Evolutionary conservation across 2,113 vertebrate genomes (phyloP).

Genomic region (Erinaceus europaeus): DNA sequence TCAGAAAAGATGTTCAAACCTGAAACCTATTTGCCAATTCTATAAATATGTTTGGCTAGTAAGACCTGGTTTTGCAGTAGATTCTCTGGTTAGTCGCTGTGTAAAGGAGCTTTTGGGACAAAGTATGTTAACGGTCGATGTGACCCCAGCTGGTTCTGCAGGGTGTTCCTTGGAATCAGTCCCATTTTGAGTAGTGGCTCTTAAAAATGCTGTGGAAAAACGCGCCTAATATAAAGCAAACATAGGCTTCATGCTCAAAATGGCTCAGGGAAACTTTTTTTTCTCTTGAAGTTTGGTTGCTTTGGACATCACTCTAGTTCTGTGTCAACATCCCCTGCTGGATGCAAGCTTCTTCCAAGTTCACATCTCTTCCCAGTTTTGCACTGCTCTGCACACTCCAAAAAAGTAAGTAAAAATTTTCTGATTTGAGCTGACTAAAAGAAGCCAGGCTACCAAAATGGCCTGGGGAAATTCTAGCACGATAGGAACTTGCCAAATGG

Average conservation of each 20-base stretch:
- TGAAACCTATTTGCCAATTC: constrained; percentile 61
- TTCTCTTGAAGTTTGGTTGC: neutral
- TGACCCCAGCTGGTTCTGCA: constrained; percentile 3
- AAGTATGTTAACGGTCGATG: constrained; percentile 44
- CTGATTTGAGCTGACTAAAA: neutral
- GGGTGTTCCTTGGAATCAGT: neutral
- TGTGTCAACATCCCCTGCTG: neutral
- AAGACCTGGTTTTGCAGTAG: constrained; percentile 50
- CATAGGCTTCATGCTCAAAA: neutral
- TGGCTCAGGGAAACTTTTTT: neutral
- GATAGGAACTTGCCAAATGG: neutral
- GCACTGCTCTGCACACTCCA: fast-evolving
- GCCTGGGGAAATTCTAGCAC: neutral
- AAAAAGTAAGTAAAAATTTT: neutral
- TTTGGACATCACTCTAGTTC: neutral
- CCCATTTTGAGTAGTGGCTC: neutral
- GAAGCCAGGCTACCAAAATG: neutral
- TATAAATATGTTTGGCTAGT: constrained; percentile 30
- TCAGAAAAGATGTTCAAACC: neutral
- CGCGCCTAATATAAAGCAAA: neutral
- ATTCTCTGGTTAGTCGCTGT: constrained; percentile 52
- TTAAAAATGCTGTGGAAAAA: neutral
- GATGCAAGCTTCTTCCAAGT: neutral
- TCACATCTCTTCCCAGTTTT: fast-evolving
- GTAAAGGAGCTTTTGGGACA: constrained; percentile 22